Base-by-base conservation (phyloP, 2,888 invertebrate species). In the Stegophylla sp. region DNA sequence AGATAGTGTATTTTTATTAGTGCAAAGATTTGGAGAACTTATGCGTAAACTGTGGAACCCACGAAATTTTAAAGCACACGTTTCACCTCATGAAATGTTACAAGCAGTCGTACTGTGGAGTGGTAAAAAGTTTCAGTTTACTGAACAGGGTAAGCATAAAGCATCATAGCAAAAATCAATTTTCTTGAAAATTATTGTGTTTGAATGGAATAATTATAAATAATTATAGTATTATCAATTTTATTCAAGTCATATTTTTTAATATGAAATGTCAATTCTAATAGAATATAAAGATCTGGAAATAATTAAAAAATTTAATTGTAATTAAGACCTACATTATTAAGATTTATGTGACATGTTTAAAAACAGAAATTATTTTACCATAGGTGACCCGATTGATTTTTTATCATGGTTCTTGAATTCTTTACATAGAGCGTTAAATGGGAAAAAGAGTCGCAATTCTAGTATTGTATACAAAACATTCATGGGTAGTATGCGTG, bases 31-130 rank as follows among this genome's bases (percentile, higher is more conserved):
- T 87, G 98, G 98, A 0, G 98, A 99, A 86, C 88, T 99, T 43
- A 91, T 98, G 88, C 89, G 99, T 23, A 99, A 99, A 86, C 89
- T 99, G 85, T 99, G 99, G 99, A 99, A 99, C 87, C 98, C 98
- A 0, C 89, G 97, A 59, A 98, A 98, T 85, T 99, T 99, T 86
- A 99, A 99, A 87, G 95, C 98, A 0, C 99, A 99, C 86, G 99
- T 99, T 0, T 98, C 97, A 26, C 99, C 99, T 0, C 99, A 99
- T 86, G 99, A 99, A 89, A 99, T 99, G 98, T 88, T 99, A 34
- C 99, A 99, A 86, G 96, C 99, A 67, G 96, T 98, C 34, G 96
- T 99, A 4, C 88, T 98, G 83, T 96, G 97, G 94, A 96, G 98
- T 85, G 94, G 94, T 87, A 97, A 98, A 86, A 91, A 92, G 84